Percentiles rank a stretch among this genome's conserved stretches.
phyloP scores from a whole-genome alignment of 1,140 invertebrate genomes.

The Drosophila bocki region DNA sequence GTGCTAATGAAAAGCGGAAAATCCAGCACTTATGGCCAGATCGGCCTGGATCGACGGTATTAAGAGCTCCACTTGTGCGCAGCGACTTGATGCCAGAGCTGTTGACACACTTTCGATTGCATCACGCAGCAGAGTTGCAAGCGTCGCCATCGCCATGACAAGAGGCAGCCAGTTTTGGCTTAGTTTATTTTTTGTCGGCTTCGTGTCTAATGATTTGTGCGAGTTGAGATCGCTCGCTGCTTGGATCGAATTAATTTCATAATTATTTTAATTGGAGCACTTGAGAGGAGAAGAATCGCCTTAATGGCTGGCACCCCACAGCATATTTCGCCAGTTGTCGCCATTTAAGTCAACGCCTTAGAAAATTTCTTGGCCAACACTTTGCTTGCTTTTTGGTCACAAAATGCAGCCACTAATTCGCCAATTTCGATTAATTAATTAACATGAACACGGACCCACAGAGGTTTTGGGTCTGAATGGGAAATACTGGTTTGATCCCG shows the following conservation, averaged over 20 bases:
- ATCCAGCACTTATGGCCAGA: constrained; percentile 54
- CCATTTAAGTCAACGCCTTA: constrained; percentile 15
- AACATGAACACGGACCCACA: constrained; percentile 46
- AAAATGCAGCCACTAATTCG: constrained; percentile 61
- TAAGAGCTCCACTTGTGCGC: constrained; percentile 54
- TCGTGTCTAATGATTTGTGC: constrained; percentile 68
- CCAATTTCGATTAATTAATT: constrained; percentile 77
- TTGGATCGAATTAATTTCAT: constrained; percentile 70
- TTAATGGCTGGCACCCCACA: constrained; percentile 1
- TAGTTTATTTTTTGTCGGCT: constrained; percentile 64
- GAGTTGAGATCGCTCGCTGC: constrained; percentile 29
- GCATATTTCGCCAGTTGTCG: constrained; percentile 11
- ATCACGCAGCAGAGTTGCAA: constrained; percentile 58
- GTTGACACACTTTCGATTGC: constrained; percentile 81
- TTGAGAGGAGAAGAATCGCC: constrained; percentile 7
- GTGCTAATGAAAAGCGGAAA: constrained; percentile 80
- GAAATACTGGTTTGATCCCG: constrained; percentile 31
- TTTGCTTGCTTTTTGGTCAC: constrained; percentile 20
- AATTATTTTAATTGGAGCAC: constrained; percentile 69
- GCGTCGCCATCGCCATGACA: constrained; percentile 53
- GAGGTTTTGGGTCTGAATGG: constrained; percentile 18
- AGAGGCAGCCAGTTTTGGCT: constrained; percentile 76
- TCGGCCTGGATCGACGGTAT: constrained; percentile 22
- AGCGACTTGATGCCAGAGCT: constrained; percentile 62
- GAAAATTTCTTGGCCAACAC: constrained; percentile 40